Conservation (phyloP, 2,113 vertebrate genomes). For the Toxostoma redivivum region DNA sequence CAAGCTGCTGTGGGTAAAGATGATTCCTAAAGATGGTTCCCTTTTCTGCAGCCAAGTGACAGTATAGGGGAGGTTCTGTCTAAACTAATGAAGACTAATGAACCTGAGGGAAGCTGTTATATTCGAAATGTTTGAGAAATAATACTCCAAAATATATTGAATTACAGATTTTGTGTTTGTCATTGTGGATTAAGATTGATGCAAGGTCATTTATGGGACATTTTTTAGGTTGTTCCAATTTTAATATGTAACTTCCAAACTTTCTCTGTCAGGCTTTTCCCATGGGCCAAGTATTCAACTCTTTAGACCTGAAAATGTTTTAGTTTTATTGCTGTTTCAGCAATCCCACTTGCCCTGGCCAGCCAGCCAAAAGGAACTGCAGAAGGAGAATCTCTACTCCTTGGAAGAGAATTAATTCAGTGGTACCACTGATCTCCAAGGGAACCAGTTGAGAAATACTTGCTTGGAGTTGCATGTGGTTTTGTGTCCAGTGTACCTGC, state of each 20-base stretch:
- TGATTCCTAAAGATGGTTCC: fast-evolving
- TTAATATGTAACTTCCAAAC: background rate
- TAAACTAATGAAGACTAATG: background rate
- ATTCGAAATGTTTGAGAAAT: constrained; percentile 30
- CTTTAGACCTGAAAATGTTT: background rate
- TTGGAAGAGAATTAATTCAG: background rate
- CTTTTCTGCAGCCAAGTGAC: background rate
- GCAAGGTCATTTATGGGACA: background rate
- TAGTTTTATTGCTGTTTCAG: background rate
- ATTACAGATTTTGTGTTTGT: background rate
- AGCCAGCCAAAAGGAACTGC: background rate
- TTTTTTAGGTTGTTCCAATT: background rate
- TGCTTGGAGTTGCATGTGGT: background rate
- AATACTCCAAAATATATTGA: background rate
- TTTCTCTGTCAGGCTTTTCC: background rate
- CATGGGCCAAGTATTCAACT: background rate
- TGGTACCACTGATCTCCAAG: background rate
- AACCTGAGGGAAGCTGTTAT: background rate
- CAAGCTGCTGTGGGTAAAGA: background rate
- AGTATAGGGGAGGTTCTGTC: background rate
- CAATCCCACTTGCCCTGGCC: background rate
- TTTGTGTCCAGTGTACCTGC: background rate
- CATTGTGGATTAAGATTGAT: background rate
- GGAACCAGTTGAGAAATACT: background rate
- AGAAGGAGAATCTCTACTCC: background rate